Conservation (phyloP, 2,113 vertebrate genomes). For the Cynopterus brachyotis region DNA sequence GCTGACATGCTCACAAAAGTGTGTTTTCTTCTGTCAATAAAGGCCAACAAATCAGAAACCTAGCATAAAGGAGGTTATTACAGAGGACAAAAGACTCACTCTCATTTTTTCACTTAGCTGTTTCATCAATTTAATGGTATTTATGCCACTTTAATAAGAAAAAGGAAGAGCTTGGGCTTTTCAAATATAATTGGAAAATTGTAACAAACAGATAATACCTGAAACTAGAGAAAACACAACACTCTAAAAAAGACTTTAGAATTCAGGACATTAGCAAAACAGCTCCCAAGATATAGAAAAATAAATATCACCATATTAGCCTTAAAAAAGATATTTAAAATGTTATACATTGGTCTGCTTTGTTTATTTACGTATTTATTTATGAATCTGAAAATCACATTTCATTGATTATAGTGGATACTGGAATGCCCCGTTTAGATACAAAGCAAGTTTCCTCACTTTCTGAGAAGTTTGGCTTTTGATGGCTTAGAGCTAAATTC, state of each 20-base stretch:
- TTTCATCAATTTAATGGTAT: conserved; percentile 83
- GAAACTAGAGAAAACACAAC: conserved; percentile 2
- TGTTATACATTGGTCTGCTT: neutral
- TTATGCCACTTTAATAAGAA: conserved; percentile 81
- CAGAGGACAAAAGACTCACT: conserved; percentile 63
- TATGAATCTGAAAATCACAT: neutral
- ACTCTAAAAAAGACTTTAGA: conserved; percentile 65
- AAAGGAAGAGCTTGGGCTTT: conserved; percentile 69
- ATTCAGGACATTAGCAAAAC: conserved; percentile 70
- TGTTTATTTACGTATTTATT: neutral
- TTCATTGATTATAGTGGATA: neutral
- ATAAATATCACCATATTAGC: conserved; percentile 51
- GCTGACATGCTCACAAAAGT: conserved; percentile 70
- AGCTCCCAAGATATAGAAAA: conserved; percentile 5
- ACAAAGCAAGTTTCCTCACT: neutral
- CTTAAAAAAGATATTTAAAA: conserved; percentile 42
- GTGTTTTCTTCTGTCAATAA: conserved; percentile 78
- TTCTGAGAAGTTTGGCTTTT: neutral
- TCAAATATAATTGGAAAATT: conserved; percentile 70
- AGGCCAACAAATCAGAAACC: conserved; percentile 77
- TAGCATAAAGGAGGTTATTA: conserved; percentile 68
- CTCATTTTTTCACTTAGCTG: conserved; percentile 70
- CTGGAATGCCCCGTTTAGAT: neutral
- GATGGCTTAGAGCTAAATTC: neutral
- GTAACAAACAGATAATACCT: conserved; percentile 72